Base-by-base conservation (phyloP, 2,888 invertebrate species). In the Serrognathus titanus region DNA sequence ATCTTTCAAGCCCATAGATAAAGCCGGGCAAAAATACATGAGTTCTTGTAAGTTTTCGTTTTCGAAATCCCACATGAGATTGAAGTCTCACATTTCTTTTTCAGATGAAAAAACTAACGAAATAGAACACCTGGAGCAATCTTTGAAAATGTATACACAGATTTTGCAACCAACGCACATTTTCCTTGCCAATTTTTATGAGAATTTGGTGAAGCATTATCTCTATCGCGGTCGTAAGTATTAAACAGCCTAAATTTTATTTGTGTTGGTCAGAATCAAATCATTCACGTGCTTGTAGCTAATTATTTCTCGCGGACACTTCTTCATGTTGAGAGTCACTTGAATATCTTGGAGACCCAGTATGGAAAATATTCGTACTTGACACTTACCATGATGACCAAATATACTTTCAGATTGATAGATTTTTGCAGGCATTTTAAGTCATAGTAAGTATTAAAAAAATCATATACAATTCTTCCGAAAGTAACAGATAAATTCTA, bases 121-220 rank as follows among this genome's bases (percentile, higher is more conserved):
- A 8, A 24, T 53, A 8, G 16, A 45, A 13, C 10, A 35, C 13
- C 47, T 53, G 39, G 12, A 16, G n/a, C 39, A 24, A 39, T 47
- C 53, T 12, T 39, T 53, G 7, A 35, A 39, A 39, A 35, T 40
- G n/a, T 53, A 53, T 11, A 53, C 16, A 36, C 31, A 24, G 31
- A n/a, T 53, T 10, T 47, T 53, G 39, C 53, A 53, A 11, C 47
- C 53, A 6, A 47, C 47, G 12, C 53, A 53, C 45, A 38, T 53
- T 24, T 53, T 47, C 11, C 24, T 35, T n/a, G 43, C 35, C 11
- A 48, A 40, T 31, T 24, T 53, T 8, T 39, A 47, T 6, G 48
- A 48, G 40, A 47, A 48, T 47, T 13, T 16, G 1, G 11, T 53
- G 12, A 48, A 48, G 16, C 48, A 46, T 24, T 47, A 53, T 20